Base-by-base conservation (phyloP, 2,888 invertebrate genomes). In the Drosophila kuntzei region DNA sequence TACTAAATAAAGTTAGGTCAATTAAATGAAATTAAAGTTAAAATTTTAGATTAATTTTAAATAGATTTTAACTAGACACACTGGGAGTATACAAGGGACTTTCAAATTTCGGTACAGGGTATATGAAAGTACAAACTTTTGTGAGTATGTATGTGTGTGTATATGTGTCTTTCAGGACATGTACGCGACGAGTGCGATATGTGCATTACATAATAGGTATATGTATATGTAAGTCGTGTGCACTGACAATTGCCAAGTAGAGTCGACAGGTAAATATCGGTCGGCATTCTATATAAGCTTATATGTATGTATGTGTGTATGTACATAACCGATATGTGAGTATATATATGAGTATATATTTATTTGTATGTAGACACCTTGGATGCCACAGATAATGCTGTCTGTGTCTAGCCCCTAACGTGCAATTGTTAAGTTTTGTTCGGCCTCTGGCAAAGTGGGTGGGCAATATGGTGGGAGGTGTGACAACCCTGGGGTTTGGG, bases 251-350 rank as follows among this genome's bases (percentile, higher is more conserved):
- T 59, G 71, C 46, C 58, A 32, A 22, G 58, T 34, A 20, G 14
- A 54, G 67, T 55, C 67, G 58, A 58, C 58, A 71, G 66, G 72
- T 73, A 71, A 67, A 73, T 67, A 73, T 71, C 71, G 61, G 71
- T 71, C 54, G 67, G 22, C 18, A 50, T 46, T 62, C 60, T 60
- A 43, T 16, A 41, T 36, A 41, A 20, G 18, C n/a, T n/a, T n/a
- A n/a, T 29, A 14, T 11, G 16, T 25, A 46, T 32, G 25, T 20
- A 47, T 39, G 41, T 16, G 7, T 18, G 18, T 27, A 11, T 16
- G 49, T 36, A 49, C 36, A 53, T 29, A 27, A 18, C 18, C 39
- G 27, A 37, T 39, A 5, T 59, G n/a, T 37, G 20, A 2, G 20
- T 29, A 46, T 14, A n/a, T 36, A 18, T 16, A 18, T 20, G 20